Evolutionary conservation across 2,113 vertebrate genomes (phyloP), one percentile per base, ranked within the genome.

Genomic region (Mesembrinibis cayennensis): DNA sequence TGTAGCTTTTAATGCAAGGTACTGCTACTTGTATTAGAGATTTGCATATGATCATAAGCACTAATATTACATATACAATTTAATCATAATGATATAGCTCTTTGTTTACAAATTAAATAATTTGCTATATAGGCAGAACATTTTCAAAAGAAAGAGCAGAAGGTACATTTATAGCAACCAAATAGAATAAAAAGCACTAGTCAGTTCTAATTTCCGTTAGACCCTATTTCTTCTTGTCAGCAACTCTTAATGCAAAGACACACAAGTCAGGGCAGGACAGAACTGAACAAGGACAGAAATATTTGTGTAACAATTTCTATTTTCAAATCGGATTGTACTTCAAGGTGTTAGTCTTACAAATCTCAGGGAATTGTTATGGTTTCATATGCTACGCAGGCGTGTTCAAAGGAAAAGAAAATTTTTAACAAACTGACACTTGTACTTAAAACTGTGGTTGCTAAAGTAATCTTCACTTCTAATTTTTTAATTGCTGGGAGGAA

Each of bases 31-130:
- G 80, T 71, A 62, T 22, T 70, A 66, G 16, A 81, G 69, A 73
- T 83, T 96, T 97, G 38, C 55, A 94, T 86, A 80, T 87, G 62
- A 97, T 70, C 59, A 90, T 93, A 96, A 90, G 63, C 34, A 85
- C 30, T 82, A 86, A 82, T 92, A 93, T 70, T 92, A 77, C 78
- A 93, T 89, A n/a, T 84, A 76, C 14, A 10, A 61, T 97, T 91
- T 80, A 42, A 84, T 94, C 53, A 90, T 87, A 94, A 95, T 95
- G 36, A 93, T 91, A 89, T 44, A 84, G 32, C 10, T 88, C 32
- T 95, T 97, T 96, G 73, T 97, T 96, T 98, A 91, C 14, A 95
- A 90, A 90, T 15, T 27, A 87, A 66, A 89, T 96, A 82, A 96
- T 95, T 91, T 76, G 7, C 53, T 94, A 38, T 62, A 58, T 27